Evolutionary conservation across 2,888 invertebrate genomes (phyloP).

Genomic region (Ichneumoninae sp.): DNA sequence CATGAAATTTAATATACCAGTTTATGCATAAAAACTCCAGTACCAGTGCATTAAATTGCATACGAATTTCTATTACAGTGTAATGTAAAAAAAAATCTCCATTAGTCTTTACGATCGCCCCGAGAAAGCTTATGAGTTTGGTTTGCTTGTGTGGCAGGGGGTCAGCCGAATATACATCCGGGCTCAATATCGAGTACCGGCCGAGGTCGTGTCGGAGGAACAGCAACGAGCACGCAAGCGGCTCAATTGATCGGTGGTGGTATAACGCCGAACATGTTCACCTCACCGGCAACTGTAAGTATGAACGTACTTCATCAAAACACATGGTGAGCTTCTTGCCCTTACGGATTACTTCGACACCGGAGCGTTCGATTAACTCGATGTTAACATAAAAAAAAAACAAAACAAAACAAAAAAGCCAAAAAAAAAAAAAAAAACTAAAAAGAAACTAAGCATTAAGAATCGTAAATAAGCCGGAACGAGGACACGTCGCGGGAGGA

Average conservation of each 20-base stretch:
- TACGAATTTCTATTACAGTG: no score
- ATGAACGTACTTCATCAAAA: slow-evolving; percentile 66
- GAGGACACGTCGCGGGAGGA: slow-evolving; percentile 54
- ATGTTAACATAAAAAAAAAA: slow-evolving; percentile 11
- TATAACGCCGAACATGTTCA: slow-evolving; percentile 89
- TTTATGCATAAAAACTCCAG: no score
- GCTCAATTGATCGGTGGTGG: slow-evolving; percentile 89
- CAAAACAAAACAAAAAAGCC: background rate
- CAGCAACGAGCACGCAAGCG: slow-evolving; percentile 87
- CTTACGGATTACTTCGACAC: slow-evolving; percentile 60
- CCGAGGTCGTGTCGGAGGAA: slow-evolving; percentile 86
- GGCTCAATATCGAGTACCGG: slow-evolving; percentile 88
- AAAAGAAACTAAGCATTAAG: slow-evolving; percentile 16
- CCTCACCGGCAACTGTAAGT: slow-evolving; percentile 84
- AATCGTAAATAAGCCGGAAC: slow-evolving; percentile 6
- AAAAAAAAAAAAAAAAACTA: slow-evolving; percentile 1
- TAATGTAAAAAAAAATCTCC: background rate
- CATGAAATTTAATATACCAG: no score
- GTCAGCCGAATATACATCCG: slow-evolving; percentile 87
- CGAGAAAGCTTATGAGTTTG: slow-evolving; percentile 65
- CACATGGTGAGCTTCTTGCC: slow-evolving; percentile 65
- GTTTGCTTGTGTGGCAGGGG: slow-evolving; percentile 79
- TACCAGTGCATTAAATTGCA: no score
- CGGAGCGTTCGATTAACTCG: slow-evolving; percentile 21
- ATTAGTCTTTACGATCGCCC: slow-evolving; percentile 8